Evolutionary conservation across 2,888 invertebrate genomes (phyloP).

Genomic region (Synergus itoensis): DNA sequence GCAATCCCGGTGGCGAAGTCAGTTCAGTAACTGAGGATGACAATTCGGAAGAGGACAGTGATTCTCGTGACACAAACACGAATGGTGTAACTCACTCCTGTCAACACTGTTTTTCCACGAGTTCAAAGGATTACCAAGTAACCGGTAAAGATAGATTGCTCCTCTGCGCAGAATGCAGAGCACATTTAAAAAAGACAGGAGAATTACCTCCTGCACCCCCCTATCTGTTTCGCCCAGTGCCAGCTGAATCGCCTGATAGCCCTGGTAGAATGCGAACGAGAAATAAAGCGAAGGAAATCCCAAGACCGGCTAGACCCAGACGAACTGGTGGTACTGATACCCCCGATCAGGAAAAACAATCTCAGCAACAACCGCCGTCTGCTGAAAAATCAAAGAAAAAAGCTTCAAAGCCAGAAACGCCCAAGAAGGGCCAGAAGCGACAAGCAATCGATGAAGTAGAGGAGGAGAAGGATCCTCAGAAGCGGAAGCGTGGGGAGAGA

Average conservation of each 20-base stretch:
- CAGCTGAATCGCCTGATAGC: slow-evolving; percentile 85
- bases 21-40: slow-evolving; percentile 92
- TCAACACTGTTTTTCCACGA: slow-evolving; percentile 87
- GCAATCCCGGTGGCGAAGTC: slow-evolving; percentile 79
- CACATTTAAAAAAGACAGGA: slow-evolving; percentile 88
- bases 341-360: slow-evolving; percentile 78
- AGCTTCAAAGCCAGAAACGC: slow-evolving; percentile 72
- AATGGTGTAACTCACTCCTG: slow-evolving; percentile 79
- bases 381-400: slow-evolving; percentile 79
- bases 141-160: slow-evolving; percentile 85
- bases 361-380: slow-evolving; percentile 69
- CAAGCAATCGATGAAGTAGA: slow-evolving; percentile 81
- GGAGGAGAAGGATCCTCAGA: slow-evolving; percentile 81
- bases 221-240: slow-evolving; percentile 80
- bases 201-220: slow-evolving; percentile 83
- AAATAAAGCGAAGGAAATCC: slow-evolving; percentile 86
- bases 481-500: slow-evolving; percentile 81
- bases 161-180: slow-evolving; percentile 87
- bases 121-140: slow-evolving; percentile 79
- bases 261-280: slow-evolving; percentile 94
- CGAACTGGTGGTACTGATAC: slow-evolving; percentile 81
- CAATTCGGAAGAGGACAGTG: slow-evolving; percentile 97
- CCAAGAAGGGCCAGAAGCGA: slow-evolving; percentile 81
- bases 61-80: slow-evolving; percentile 88
- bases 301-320: slow-evolving; percentile 80